Evolutionary conservation across 2,113 vertebrate genomes (phyloP).

Genomic region (Butorides virescens): DNA sequence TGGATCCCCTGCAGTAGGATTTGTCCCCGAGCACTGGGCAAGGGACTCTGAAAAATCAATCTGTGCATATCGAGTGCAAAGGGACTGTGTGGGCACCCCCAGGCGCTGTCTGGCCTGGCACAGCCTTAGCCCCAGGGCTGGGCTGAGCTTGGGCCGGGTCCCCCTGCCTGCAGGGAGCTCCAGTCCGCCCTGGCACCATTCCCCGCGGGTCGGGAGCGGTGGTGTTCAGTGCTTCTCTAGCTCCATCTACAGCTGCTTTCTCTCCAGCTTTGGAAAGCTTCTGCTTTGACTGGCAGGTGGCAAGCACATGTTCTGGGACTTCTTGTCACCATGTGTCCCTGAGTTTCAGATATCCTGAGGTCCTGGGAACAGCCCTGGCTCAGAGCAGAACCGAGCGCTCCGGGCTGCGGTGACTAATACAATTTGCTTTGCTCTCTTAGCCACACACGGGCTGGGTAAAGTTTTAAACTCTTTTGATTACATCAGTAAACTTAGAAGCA

Average conservation of each 20-base stretch:
- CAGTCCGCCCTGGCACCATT: neutral
- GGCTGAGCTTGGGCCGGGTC: rapidly evolving
- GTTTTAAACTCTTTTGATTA: neutral
- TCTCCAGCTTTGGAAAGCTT: neutral
- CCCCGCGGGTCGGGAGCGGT: neutral
- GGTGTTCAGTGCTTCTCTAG: constrained; percentile 1
- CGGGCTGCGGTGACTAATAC: neutral
- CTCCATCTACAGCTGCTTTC: constrained; percentile 60
- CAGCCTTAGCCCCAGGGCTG: neutral
- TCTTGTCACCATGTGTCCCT: neutral
- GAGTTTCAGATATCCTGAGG: neutral
- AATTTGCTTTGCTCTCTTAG: neutral
- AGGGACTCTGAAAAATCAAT: neutral
- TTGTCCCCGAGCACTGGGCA: neutral
- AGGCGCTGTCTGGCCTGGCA: rapidly evolving
- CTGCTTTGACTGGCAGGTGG: neutral
- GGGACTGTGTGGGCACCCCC: rapidly evolving
- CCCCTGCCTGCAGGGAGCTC: neutral
- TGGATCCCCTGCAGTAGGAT: neutral
- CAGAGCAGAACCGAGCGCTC: neutral
- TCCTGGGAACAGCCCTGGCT: neutral
- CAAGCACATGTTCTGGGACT: neutral
- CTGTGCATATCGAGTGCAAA: rapidly evolving
- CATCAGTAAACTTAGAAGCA: neutral
- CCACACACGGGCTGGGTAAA: neutral